A percentile compares a stretch with the other conserved stretches of the same genome.
These are phyloP conservation scores for Phocoena sinus DNA, from an alignment of 2,113 vertebrate genomes.

Conservation along the genomic window DNA sequence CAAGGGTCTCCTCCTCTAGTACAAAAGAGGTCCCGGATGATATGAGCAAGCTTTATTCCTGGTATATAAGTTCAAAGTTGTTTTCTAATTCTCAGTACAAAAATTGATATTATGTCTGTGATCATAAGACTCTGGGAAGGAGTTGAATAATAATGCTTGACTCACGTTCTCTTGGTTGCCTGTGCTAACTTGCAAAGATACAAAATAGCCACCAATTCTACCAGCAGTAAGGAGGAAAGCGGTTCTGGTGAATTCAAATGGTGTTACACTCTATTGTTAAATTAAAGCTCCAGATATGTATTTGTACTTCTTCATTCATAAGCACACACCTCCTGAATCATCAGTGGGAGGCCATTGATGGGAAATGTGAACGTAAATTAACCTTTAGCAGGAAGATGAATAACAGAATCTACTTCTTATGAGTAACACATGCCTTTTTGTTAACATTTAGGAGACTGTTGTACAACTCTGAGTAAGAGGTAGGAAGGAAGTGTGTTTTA, in stretches of 20 bases:
- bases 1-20: background rate
- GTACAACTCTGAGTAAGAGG: background rate
- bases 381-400: background rate
- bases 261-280: background rate
- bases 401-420: background rate
- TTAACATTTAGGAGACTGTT: background rate
- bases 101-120: background rate
- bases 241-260: background rate
- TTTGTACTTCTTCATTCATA: background rate
- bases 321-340: background rate
- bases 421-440: background rate
- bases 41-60: background rate
- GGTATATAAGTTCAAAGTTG: background rate
- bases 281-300: background rate
- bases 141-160: background rate
- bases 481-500: background rate
- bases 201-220: background rate
- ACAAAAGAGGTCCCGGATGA: background rate
- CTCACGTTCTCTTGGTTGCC: background rate
- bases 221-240: background rate
- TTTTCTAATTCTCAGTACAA: background rate
- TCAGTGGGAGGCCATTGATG: background rate
- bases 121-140: background rate
- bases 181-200: background rate
- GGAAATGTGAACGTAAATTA: background rate